Evolutionary conservation across 2,888 invertebrate genomes (phyloP), one percentile per base, ranked within the genome.

Genomic region (Odiellus spinosus): DNA sequence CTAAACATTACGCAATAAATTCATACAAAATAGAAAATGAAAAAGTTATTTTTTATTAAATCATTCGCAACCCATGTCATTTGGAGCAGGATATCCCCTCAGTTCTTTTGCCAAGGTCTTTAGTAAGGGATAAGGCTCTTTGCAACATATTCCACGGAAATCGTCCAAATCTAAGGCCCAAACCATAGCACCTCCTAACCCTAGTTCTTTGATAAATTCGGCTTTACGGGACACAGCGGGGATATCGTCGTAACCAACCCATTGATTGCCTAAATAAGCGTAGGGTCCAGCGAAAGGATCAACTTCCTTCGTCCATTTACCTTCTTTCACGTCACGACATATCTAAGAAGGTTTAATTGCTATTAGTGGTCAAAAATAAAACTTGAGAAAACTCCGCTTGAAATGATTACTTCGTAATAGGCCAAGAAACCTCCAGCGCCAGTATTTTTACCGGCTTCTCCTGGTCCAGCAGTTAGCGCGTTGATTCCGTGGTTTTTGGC

Each of bases 141-240:
- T 18, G 18, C 48, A 48, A 35, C 45, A 45, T 36, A 33, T 32
- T 39, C 54, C 56, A 44, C 73, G 69, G 70, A 82, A 81, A 63
- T 82, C 81, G 60, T 83, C 83, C 57, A 82, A 67, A 65, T 82
- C 82, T 17, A 82, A 64, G 0, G 82, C 80, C 82, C 82, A 83
- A 18, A 82, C 70, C 69, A 81, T 81, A 10, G 76, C 81, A 6
- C 82, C 82, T 3, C 80, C 77, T 21, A 80, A 66, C 0, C 74
- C 72, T 34, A 75, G 62, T 10, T 67, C 65, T 50, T 74, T 72
- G 0, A 76, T 69, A 51, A 75, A 70, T 42, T 73, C 69, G 1
- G 44, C 38, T 40, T 54, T 54, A 18, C 33, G 38, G 2, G 41
- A 34, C 14, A 54, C 26, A 40, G 46, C 46, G 4, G 42, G 42